A percentile compares a stretch with the other conserved stretches of the same genome.
These are phyloP conservation scores for Glareola pratincola DNA, from an alignment of 2,113 vertebrate species.

Conservation along the genomic window DNA sequence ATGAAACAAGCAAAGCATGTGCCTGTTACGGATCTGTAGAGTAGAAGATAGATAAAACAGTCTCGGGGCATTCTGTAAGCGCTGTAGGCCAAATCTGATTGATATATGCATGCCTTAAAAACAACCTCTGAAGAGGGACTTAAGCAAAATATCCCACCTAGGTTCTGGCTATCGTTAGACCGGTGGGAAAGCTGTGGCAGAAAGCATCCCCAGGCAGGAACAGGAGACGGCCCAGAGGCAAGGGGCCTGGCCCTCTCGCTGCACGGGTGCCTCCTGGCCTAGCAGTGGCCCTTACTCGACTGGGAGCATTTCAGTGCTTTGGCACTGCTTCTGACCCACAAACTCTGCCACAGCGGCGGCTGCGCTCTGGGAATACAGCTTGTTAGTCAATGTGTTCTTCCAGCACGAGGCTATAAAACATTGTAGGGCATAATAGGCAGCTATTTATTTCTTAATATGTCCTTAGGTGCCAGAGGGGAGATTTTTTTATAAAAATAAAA, in stretches of 20 bases:
- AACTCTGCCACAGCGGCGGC: not conserved
- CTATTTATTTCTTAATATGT: constrained; percentile 9
- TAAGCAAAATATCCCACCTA: not conserved
- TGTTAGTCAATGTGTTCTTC: not conserved
- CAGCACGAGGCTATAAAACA: constrained; percentile 5
- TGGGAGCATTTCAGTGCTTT: not conserved
- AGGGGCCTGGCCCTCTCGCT: not conserved
- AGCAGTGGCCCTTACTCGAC: not conserved
- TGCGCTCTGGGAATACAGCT: not conserved
- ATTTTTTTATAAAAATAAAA: not conserved
- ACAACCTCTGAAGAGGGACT: not conserved
- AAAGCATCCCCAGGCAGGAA: not conserved
- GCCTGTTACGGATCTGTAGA: not conserved
- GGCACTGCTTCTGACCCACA: not conserved
- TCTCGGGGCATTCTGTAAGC: not conserved
- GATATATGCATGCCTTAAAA: not conserved
- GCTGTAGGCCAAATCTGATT: not conserved
- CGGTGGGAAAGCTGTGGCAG: not conserved
- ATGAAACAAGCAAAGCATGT: not conserved
- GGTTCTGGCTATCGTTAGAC: not conserved
- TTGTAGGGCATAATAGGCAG: not conserved
- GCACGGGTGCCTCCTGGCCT: not conserved
- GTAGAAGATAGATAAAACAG: not conserved
- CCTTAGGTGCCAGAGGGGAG: not conserved
- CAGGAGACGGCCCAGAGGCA: not conserved